A percentile compares a stretch with the other conserved stretches of the same genome.
phyloP scores from a whole-genome alignment of 2,888 invertebrate genomes.

The Resseliella maxima region DNA sequence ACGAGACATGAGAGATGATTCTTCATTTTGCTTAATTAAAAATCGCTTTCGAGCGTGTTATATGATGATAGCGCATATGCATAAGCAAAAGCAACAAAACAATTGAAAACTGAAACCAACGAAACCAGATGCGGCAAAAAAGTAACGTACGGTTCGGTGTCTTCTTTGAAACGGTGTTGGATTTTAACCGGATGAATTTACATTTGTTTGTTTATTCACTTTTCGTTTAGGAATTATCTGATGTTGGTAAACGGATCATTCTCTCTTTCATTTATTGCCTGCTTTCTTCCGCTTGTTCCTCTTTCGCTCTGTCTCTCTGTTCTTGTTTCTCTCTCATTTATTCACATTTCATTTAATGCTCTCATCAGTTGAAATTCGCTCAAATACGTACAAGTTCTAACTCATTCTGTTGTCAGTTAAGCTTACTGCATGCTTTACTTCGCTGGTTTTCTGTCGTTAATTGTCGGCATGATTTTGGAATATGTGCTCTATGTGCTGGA shows the following conservation, averaged over 20 bases:
- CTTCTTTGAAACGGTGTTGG: slow-evolving; percentile 13
- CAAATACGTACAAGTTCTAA: no score
- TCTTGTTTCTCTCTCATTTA: neutral
- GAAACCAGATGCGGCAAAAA: neutral
- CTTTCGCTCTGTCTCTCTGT: neutral
- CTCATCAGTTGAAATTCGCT: no score
- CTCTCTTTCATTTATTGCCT: neutral
- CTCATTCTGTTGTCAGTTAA: no score
- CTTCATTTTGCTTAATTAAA: slow-evolving; percentile 5
- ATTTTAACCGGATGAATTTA: neutral
- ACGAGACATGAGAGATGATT: neutral
- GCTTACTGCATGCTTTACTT: neutral
- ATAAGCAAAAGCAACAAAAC: neutral
- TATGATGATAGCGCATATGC: neutral
- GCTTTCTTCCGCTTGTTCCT: neutral
- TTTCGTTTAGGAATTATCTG: slow-evolving; percentile 11
- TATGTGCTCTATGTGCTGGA: slow-evolving; percentile 4
- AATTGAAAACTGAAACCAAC: slow-evolving; percentile 7
- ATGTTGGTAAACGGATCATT: neutral
- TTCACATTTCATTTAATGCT: no score
- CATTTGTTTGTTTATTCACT: slow-evolving; percentile 6
- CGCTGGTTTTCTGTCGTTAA: slow-evolving; percentile 7
- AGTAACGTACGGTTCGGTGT: neutral
- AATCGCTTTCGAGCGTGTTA: neutral
- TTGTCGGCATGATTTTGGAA: neutral